Evolutionary conservation across 2,888 invertebrate species (phyloP), one percentile per base, ranked within the genome.

Genomic region (Apamea monoglypha): DNA sequence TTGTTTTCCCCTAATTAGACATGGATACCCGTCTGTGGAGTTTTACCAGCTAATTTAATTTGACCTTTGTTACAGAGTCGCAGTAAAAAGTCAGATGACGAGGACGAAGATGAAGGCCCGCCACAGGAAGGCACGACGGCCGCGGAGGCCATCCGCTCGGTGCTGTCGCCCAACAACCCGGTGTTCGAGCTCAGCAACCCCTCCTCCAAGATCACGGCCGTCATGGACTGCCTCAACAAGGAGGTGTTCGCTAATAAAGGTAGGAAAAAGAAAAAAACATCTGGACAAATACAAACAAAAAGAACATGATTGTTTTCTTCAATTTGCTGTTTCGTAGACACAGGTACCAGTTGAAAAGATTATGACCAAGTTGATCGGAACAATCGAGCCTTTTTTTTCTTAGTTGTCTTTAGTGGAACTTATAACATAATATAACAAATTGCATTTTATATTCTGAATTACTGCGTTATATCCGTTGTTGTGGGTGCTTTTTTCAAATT

Each of bases 131-230:
- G 95, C 18, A 97, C 97, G 0, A 96, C 97, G 0, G 96, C 92
- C 8, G 93, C 95, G 0, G 97, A 97, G 88, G 97, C 98, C 0
- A 96, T 97, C 12, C 96, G 97, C 32, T 97, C 97, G 44, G 96
- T 98, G 47, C 94, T 98, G 50, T 97, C 97, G 2, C 96, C 97
- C 0, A 97, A 97, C 64, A 98, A 98, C 97, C 98, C 98, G 0
- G 97, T 98, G 14, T 98, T 98, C 94, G 91, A 97, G 47, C 91
- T 97, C 0, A 89, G 95, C 6, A 94, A 97, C 0, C 94, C 96
- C 25, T 98, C 98, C 85, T 97, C 98, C n/a, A 98, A 98, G 97
- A 97, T 98, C 87, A 91, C 93, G n/a, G 97, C 97, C 6, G 97
- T 98, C 18, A 93, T 98, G 87, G 93, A 97, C 21, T 97, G 97